phyloP scores from a whole-genome alignment of 1,140 invertebrate genomes.

The Telenomus remus region DNA sequence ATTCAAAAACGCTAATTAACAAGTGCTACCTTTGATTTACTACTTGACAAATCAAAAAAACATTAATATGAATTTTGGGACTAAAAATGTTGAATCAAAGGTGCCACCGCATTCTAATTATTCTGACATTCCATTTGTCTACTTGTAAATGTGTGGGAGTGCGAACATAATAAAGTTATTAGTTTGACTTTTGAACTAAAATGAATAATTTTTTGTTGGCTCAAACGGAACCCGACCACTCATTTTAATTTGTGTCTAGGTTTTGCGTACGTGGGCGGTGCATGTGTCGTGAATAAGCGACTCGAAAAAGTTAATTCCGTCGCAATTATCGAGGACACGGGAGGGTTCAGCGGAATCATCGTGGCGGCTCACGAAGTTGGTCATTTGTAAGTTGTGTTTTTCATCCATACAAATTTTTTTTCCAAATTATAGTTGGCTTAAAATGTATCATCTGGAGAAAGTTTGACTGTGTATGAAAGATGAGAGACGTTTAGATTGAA shows the following conservation, averaged over 20 bases:
- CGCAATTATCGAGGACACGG: slow-evolving; percentile 96
- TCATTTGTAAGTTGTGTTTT: slow-evolving; percentile 91
- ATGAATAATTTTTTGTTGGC: neutral
- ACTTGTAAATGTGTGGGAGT: too few species aligned
- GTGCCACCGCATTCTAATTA: slow-evolving; percentile 56
- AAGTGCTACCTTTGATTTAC: slow-evolving; percentile 60
- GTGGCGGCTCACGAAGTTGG: slow-evolving; percentile 97
- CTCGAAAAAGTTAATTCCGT: slow-evolving; percentile 97
- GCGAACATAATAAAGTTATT: too few species aligned
- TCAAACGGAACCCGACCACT: slow-evolving; percentile 6
- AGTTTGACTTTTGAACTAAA: slow-evolving; percentile 52
- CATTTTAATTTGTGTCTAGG: slow-evolving; percentile 77
- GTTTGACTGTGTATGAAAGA: too few species aligned
- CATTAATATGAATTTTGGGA: too few species aligned
- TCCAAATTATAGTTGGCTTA: too few species aligned
- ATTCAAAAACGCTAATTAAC: slow-evolving; percentile 61
- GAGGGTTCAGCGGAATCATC: slow-evolving; percentile 96
- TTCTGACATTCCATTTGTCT: slow-evolving; percentile 53
- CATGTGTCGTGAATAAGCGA: slow-evolving; percentile 95
- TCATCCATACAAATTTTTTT: neutral
- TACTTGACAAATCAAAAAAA: slow-evolving; percentile 5
- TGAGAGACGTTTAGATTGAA: too few species aligned
- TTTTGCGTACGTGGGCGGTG: slow-evolving; percentile 96
- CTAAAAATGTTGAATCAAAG: too few species aligned
- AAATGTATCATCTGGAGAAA: neutral